Conservation (phyloP, 2,888 invertebrate genomes). For the Nebria brevicollis region DNA sequence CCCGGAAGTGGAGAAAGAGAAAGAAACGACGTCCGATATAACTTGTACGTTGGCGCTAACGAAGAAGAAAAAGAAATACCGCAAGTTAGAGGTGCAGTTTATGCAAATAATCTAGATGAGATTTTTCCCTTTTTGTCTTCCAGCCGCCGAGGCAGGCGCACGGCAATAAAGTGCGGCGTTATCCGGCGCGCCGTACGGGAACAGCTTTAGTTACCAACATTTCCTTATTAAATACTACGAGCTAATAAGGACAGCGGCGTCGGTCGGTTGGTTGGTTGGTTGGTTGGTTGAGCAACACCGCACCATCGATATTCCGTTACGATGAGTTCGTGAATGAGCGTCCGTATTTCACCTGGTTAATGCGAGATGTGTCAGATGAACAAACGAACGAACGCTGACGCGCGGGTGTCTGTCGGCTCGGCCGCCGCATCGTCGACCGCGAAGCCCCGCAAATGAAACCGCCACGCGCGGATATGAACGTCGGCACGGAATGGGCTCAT, state of each 20-base stretch:
- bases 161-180: conserved; percentile 61
- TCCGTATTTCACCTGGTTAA: conserved; percentile 50
- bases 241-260: conserved; percentile 59
- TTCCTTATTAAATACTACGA: conserved; percentile 63
- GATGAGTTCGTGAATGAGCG: conserved; percentile 17
- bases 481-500: conserved; percentile 59
- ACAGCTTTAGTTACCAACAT: conserved; percentile 59
- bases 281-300: background rate
- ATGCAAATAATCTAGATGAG: conserved; percentile 65
- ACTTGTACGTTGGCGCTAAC: conserved; percentile 49
- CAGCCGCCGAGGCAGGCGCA: conserved; percentile 25
- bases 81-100: conserved; percentile 60
- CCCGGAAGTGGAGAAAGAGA: conserved; percentile 33
- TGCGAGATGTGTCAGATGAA: conserved; percentile 46
- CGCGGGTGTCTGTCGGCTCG: background rate
- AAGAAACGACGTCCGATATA: conserved; percentile 18
- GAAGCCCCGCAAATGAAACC: conserved; percentile 11
- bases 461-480: conserved; percentile 51
- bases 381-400: too few relatives aligned
- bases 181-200: conserved; percentile 56
- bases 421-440: conserved; percentile 46
- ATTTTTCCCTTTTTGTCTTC: conserved; percentile 60
- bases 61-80: conserved; percentile 42
- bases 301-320: background rate
- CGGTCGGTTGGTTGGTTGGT: background rate